Conservation (phyloP, 2,888 invertebrate species). For the Nasonovia ribisnigri region DNA sequence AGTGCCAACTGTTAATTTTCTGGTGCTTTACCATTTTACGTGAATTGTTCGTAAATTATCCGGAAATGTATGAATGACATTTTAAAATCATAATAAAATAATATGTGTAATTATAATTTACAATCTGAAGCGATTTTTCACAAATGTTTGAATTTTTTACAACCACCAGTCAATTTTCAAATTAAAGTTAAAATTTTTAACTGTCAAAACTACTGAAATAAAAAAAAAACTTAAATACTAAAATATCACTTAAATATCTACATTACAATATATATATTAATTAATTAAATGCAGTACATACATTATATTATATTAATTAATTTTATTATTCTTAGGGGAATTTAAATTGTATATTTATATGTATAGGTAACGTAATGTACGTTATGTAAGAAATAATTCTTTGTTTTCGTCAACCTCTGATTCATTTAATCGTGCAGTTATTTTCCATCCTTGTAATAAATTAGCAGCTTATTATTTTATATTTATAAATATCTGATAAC, state of each 20-base stretch:
- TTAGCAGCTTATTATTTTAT: neutral
- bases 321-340: neutral
- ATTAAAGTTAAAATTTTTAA: neutral
- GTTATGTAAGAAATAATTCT: neutral
- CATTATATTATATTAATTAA: neutral
- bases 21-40: no score
- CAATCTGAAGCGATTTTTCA: no score
- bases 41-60: no score
- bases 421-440: neutral
- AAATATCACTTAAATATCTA: neutral
- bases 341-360: no score
- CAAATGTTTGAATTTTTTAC: neutral
- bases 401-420: neutral
- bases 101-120: no score
- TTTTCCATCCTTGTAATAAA: neutral
- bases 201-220: neutral
- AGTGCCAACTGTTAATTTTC: no score
- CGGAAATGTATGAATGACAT: no score
- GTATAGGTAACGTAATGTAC: neutral
- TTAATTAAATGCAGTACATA: neutral
- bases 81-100: no score
- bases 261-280: rapidly evolving
- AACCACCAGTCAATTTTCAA: neutral
- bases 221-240: neutral
- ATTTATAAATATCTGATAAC: neutral